Evolutionary conservation across 2,113 vertebrate genomes (phyloP), one percentile per base, ranked within the genome.

Genomic region (Coryphaenoides rupestris): DNA sequence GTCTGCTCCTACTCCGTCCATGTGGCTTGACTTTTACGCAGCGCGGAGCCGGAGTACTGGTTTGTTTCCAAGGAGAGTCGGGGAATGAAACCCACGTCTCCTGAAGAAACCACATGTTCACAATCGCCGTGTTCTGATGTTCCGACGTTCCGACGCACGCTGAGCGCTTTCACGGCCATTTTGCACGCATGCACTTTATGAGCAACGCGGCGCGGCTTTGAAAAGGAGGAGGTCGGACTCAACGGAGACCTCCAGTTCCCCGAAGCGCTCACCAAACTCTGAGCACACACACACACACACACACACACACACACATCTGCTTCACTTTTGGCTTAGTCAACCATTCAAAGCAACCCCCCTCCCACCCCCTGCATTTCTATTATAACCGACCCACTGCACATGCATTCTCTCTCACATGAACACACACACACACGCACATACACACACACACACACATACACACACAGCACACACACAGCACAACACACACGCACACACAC

Each of bases 131-230:
- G 68, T 69, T 68, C 56, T 64, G 15, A 45, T 5, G 5, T 45
- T 45, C n/a, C n/a, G 33, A 62, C 22, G 62, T n/a, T n/a, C n/a
- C 70, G 74, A 74, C 58, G 72, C 62, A 9, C 69, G 69, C 52
- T 6, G 3, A 72, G 58, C 19, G 19, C 66, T 69, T 80, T 75
- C 71, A 78, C 46, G 76, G 79, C 6, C 70, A 65, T 40, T 71
- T 55, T 70, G 68, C 79, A 67, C 75, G 26, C 72, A 50, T 81
- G 65, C 69, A 62, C 67, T 80, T 83, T 70, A 82, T 65, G 10
- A 54, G 66, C 64, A 66, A 68, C 60, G 57, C 58, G 66, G 16
- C 61, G 59, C 58, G 28, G 59, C n/a, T 76, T 12, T 68, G 70
- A 50, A 72, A 63, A 60, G 61, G 6, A 60, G 67, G n/a, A 50